Evolutionary conservation across 1,140 invertebrate genomes (phyloP), one percentile per base, ranked within the genome.

Genomic region (Zaprionus camerounensis): DNA sequence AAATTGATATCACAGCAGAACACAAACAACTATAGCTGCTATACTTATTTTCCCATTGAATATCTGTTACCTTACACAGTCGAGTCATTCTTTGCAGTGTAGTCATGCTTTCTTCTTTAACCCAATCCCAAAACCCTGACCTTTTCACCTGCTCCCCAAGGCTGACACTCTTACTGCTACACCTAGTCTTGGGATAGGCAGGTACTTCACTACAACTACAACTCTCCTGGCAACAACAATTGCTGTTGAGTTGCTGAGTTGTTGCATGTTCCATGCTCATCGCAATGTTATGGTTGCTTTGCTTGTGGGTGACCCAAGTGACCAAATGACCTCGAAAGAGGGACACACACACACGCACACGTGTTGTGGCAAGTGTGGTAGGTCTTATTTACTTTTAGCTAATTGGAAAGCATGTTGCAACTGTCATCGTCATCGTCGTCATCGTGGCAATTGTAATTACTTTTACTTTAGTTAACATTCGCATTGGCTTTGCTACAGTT

Each of bases 371-470:
- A 53, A 9, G 24, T 24, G 24, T 24, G 13, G 64, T 36, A 66
- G 51, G 63, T 57, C 5, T 38, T 36, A 57, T 64, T 77, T 41
- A 73, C 69, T 63, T 72, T 73, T 67, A 63, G 71, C 70, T 77
- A 77, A 77, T 73, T 73, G 74, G 74, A 28, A 58, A 56, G 74
- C 68, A 56, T 31, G 65, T 55, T 73, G 41, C 67, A 59, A n/a
- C 24, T 51, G 57, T 17, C 34, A 56, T 36, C 41, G 13, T 20
- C 49, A 51, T 36, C 20, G 11, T 51, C 49, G 7, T 31, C 28
- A 31, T 9, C 2, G n/a, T 64, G 53, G 49, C 28, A 62, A 73
- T 63, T 44, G 76, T 88, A 88, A 87, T 87, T 88, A 87, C 81
- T 76, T 87, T 72, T 71, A 78, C 71, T 80, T 77, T 58, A 49